Base-by-base conservation (phyloP, 2,888 invertebrate genomes). In the Lagria hirta region DNA sequence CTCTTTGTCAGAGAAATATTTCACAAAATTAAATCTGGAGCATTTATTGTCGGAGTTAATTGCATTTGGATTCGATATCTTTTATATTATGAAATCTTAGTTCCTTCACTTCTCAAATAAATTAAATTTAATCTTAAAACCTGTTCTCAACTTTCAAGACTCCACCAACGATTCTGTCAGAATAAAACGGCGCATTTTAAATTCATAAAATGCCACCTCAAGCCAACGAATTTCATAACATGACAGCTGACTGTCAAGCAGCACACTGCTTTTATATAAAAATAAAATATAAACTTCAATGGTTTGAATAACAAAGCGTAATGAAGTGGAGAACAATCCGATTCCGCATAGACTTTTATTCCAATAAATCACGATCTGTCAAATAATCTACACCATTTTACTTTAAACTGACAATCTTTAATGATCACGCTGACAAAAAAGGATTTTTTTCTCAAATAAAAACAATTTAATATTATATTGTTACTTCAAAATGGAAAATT, bases 11-110 rank as follows among this genome's bases (percentile, higher is more conserved):
- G 28, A n/a, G n/a, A 26, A 46, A 24, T 35, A 40, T 46, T 41
- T 29, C 35, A 35, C 30, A 35, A 41, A 34, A 46, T 46, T 40
- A 46, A 46, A 46, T 46, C 41, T 30, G 46, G 22, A 36, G 13
- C 41, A 46, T 30, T 46, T 41, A 40, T 42, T 47, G 42, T 47
- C 43, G 42, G 43, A 47, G 17, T 47, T 47, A 47, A 47, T 47
- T 47, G 47, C 42, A 43, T 43, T 43, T 27, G 43, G 26, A 37
- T 37, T 24, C 47, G 47, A 47, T 47, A 43, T 38, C 43, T 43
- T 42, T 21, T 17, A 33, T 38, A 38, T 27, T 41, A 26, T 27
- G 41, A 34, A 41, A 41, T 43, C 42, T 43, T 35, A 35, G 42
- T 34, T 22, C 35, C 42, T 35, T 35, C 42, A 29, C 26, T 41